Conservation (phyloP, 1,140 invertebrate genomes). For the Cephus cinctus region DNA sequence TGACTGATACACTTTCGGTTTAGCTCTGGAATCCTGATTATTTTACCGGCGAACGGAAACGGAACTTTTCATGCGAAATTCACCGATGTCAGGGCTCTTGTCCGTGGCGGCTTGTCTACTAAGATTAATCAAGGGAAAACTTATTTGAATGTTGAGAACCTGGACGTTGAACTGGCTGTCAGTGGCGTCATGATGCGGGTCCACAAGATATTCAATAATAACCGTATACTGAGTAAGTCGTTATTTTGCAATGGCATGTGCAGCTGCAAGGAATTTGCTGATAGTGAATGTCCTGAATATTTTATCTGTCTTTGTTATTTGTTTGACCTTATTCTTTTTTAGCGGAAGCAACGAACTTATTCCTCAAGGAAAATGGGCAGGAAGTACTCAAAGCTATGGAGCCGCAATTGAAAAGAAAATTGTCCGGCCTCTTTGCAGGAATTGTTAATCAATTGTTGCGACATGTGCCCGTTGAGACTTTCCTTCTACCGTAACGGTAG, state of each 20-base stretch:
- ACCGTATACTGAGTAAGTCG: conserved; percentile 68
- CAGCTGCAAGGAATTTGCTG: too few relatives aligned
- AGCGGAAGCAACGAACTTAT: conserved; percentile 74
- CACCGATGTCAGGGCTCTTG: conserved; percentile 62
- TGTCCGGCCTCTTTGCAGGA: conserved; percentile 62
- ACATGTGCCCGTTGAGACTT: conserved; percentile 63
- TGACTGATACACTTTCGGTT: not conserved
- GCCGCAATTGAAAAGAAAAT: conserved; percentile 65
- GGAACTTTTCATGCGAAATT: conserved; percentile 70
- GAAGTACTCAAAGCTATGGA: conserved; percentile 71
- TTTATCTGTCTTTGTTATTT: not conserved
- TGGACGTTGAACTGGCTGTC: conserved; percentile 63
- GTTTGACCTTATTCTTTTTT: conserved; percentile 29
- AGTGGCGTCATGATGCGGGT: conserved; percentile 68
- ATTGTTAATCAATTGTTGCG: conserved; percentile 68
- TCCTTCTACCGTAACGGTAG: conserved; percentile 61
- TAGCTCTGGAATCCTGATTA: conserved; percentile 67
- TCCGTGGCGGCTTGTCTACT: conserved; percentile 61
- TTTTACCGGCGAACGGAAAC: conserved; percentile 70
- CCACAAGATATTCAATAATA: conserved; percentile 68
- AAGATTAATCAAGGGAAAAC: conserved; percentile 51
- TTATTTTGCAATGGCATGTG: not conserved
- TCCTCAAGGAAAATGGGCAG: conserved; percentile 68
- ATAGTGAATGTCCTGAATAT: not conserved
- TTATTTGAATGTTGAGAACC: conserved; percentile 64